Conservation (phyloP, 1,140 invertebrate species). For the Apis dorsata region DNA sequence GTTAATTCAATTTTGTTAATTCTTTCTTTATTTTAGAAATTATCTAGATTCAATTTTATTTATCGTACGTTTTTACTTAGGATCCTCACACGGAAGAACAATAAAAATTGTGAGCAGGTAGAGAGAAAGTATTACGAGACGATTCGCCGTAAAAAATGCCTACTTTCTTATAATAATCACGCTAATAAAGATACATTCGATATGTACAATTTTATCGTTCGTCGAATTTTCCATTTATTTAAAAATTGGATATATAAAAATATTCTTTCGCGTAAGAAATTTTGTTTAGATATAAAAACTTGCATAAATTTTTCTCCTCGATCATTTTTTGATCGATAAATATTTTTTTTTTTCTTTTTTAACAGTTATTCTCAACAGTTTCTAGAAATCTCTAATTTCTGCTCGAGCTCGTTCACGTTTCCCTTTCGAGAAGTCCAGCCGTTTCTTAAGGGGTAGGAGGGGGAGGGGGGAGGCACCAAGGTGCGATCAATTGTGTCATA, state of each 20-base stretch:
- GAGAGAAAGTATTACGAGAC: conserved; percentile 25
- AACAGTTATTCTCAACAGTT: neutral
- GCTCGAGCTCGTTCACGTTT: neutral
- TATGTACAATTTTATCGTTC: no score
- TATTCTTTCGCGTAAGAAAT: no score
- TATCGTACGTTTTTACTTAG: neutral
- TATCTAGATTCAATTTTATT: neutral
- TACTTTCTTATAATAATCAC: neutral
- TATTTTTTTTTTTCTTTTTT: no score
- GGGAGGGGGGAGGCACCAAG: neutral
- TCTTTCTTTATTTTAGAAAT: no score
- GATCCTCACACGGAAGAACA: neutral
- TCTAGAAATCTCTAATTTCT: conserved; percentile 6
- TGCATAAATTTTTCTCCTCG: no score
- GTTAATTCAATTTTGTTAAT: no score
- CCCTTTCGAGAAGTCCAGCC: no score
- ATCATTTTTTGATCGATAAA: no score
- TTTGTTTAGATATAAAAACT: no score
- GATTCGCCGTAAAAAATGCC: neutral
- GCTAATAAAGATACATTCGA: no score
- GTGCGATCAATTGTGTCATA: neutral
- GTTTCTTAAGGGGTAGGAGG: neutral
- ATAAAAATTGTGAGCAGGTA: neutral
- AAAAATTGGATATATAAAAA: no score
- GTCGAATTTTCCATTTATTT: no score